Conservation (phyloP, 2,797 vertebrate species). For the Kryptopterus vitreolus region DNA sequence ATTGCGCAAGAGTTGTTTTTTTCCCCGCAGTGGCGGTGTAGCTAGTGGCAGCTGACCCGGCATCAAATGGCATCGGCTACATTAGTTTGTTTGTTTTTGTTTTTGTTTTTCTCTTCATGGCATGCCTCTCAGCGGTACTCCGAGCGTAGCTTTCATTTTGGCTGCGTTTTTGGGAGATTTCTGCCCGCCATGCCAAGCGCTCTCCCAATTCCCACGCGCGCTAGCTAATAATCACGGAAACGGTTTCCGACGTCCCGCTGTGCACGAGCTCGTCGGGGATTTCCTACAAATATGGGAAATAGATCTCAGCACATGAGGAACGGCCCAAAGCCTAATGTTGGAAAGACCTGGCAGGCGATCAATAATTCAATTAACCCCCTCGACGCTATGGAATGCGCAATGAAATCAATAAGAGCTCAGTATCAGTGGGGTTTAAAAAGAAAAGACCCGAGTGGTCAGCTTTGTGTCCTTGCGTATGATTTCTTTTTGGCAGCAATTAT, state of each 20-base stretch:
- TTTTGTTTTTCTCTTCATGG: conserved; percentile 1
- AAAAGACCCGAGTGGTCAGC: background rate
- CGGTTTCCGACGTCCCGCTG: background rate
- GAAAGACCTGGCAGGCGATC: background rate
- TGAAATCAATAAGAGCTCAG: background rate
- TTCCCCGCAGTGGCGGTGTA: background rate
- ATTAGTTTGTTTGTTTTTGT: background rate
- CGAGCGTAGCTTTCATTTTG: background rate
- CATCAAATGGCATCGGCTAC: background rate
- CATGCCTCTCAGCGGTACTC: background rate
- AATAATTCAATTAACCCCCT: background rate
- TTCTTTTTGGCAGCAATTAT: background rate
- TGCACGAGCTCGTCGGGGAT: background rate
- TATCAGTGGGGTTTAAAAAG: background rate
- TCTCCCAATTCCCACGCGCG: background rate
- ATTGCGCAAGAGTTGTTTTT: background rate
- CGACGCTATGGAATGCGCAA: background rate
- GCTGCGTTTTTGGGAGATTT: conserved; percentile 5
- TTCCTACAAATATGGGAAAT: background rate
- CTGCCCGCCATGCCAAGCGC: background rate
- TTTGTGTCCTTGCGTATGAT: background rate
- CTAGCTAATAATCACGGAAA: conserved; percentile 6
- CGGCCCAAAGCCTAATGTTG: background rate
- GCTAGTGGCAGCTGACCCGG: background rate
- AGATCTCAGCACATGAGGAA: background rate